Conservation (phyloP, 2,888 invertebrate genomes). For the Erpobdella octoculata region DNA sequence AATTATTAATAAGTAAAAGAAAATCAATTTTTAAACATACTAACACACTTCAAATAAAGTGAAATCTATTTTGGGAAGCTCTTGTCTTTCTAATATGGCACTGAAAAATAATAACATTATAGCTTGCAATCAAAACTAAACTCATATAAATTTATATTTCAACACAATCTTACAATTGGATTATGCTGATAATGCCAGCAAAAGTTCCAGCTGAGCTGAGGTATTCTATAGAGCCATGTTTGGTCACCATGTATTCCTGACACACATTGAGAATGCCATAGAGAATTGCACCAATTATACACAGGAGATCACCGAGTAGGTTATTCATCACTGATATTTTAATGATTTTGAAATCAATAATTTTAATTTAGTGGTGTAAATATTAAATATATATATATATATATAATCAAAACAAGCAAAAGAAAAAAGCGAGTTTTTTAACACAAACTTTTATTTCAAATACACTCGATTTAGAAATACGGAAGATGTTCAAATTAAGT, state of each 20-base stretch:
- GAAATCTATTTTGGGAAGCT: constrained; percentile 55
- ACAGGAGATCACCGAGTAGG: constrained; percentile 73
- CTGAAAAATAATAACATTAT: constrained; percentile 46
- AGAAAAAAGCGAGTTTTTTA: no score
- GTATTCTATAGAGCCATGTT: constrained; percentile 69
- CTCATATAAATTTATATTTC: background rate
- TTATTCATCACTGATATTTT: constrained; percentile 71
- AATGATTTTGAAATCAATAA: no score
- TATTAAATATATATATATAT: no score
- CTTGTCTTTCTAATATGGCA: constrained; percentile 63
- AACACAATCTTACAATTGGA: constrained; percentile 64
- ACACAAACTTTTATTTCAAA: no score
- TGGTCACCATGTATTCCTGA: constrained; percentile 74
- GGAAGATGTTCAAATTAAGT: no score
- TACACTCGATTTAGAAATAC: no score
- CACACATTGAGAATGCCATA: constrained; percentile 71
- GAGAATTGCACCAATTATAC: constrained; percentile 68
- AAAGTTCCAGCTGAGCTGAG: constrained; percentile 73
- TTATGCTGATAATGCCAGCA: constrained; percentile 67
- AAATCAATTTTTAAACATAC: background rate
- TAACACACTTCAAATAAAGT: constrained; percentile 37
- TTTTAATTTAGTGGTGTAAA: no score
- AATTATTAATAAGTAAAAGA: background rate
- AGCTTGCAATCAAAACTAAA: background rate
- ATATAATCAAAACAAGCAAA: no score